Evolutionary conservation across 2,888 invertebrate genomes (phyloP).

Genomic region (Ischnura elegans): DNA sequence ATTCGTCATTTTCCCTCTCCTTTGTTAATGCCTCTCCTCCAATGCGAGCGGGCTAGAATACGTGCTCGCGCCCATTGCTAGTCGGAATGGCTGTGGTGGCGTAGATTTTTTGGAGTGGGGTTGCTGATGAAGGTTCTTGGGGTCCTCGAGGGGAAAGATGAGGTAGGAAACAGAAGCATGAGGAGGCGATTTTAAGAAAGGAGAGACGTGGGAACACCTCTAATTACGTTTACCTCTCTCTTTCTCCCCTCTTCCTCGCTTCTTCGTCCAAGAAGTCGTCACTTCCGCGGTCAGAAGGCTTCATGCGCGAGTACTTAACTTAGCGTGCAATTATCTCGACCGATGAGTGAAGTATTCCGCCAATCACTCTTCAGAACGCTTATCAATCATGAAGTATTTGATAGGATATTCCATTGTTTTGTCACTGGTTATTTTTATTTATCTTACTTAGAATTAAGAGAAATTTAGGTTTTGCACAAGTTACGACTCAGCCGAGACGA

Average conservation of each 20-base stretch:
- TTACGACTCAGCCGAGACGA: too few species aligned
- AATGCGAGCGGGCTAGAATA: background rate
- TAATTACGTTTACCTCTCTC: background rate
- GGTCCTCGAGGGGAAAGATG: background rate
- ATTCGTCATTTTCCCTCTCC: conserved; percentile 10
- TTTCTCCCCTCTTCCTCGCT: background rate
- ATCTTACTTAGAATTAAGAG: too few species aligned
- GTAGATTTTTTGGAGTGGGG: background rate
- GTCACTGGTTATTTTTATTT: too few species aligned
- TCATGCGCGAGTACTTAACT: too few species aligned
- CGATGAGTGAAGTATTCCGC: too few species aligned
- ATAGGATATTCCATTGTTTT: too few species aligned
- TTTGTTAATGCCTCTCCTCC: background rate
- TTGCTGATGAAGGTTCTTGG: background rate
- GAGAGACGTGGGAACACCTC: background rate
- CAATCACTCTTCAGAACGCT: too few species aligned
- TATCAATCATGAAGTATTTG: too few species aligned
- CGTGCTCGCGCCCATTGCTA: background rate
- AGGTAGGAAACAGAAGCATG: background rate
- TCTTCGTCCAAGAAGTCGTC: background rate
- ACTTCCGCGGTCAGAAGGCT: too few species aligned
- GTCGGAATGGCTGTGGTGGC: background rate
- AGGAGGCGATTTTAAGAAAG: background rate
- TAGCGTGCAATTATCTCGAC: too few species aligned
- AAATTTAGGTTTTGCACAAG: too few species aligned